Base-by-base conservation (phyloP, 2,888 invertebrate genomes). In the Cheilosia scutellata region DNA sequence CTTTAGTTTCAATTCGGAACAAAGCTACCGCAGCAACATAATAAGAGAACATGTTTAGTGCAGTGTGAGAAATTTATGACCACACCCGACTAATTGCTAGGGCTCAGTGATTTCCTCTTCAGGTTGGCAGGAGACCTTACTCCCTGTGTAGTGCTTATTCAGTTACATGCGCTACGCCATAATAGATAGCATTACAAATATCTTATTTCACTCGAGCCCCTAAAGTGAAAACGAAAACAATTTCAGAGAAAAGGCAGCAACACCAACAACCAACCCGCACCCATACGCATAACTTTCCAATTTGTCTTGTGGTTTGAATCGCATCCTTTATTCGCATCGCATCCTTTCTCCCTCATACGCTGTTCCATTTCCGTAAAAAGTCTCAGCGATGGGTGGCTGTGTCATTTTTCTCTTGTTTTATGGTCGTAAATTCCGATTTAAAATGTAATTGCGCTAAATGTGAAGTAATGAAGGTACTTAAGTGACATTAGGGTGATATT, bases 391-490 rank as follows among this genome's bases (percentile, higher is more conserved):
- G 58, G 80, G 65, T 80, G 80, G 76, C 55, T 75, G 75, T 79
- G 71, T 66, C 79, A 80, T 80, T 84, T 79, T 84, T 84, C 80
- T 72, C 80, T 72, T 77, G 77, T 82, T 86, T 86, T 80, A 86
- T 86, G 86, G 86, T 82, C 86, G 76, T 86, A 86, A 86, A 86
- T 86, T 86, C 77, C 80, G 80, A 86, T 86, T 86, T 86, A 86
- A 86, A 86, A 86, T 77, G 86, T 86, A 80, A 86, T 86, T 86
- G 86, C 68, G 80, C 80, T 82, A 86, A 86, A 86, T 86, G 86
- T 86, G 86, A 86, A 86, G 72, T 86, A 86, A 86, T 86, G 86
- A 86, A 86, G 86, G 86, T 86, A 82, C 86, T 86, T 86, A 86
- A 86, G 86, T 86, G 82, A 86, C 86, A 86, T 86, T 86, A 86